Percentiles rank a stretch among this genome's conserved stretches.
phyloP scores from a whole-genome alignment of 2,113 vertebrate genomes.

The Oriolus oriolus region DNA sequence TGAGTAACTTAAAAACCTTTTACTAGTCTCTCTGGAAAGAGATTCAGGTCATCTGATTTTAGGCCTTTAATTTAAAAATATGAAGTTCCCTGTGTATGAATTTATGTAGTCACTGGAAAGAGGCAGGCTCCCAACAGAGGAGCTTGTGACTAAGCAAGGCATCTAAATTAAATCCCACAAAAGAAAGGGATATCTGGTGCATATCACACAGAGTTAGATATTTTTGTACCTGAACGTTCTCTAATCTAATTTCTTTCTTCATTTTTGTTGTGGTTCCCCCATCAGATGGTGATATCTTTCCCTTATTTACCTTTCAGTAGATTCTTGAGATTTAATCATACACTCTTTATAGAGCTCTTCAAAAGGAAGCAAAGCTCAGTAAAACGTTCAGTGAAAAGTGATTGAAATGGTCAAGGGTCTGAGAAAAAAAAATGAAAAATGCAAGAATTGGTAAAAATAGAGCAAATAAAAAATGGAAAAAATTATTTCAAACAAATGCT shows the following conservation, averaged over 20 bases:
- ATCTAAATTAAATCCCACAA: background rate
- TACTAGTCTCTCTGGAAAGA: background rate
- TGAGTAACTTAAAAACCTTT: background rate
- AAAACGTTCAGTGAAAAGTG: background rate
- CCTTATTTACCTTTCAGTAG: background rate
- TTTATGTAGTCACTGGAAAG: background rate
- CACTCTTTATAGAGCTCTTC: background rate
- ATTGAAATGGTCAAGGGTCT: background rate
- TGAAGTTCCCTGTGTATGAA: background rate
- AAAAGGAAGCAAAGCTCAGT: background rate
- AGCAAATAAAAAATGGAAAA: background rate
- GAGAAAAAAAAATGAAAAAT: background rate
- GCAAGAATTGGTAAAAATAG: background rate
- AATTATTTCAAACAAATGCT: background rate
- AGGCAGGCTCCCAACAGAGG: background rate
- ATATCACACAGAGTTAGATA: background rate
- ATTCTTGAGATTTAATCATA: background rate
- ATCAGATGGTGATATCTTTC: background rate
- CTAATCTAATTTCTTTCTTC: background rate
- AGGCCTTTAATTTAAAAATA: background rate
- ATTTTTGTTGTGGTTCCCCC: background rate
- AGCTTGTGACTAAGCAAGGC: background rate
- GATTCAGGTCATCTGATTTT: background rate
- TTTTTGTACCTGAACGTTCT: background rate
- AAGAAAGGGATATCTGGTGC: background rate